phyloP scores from a whole-genome alignment of 2,888 invertebrate species.

The Dolichopus griseipennis region DNA sequence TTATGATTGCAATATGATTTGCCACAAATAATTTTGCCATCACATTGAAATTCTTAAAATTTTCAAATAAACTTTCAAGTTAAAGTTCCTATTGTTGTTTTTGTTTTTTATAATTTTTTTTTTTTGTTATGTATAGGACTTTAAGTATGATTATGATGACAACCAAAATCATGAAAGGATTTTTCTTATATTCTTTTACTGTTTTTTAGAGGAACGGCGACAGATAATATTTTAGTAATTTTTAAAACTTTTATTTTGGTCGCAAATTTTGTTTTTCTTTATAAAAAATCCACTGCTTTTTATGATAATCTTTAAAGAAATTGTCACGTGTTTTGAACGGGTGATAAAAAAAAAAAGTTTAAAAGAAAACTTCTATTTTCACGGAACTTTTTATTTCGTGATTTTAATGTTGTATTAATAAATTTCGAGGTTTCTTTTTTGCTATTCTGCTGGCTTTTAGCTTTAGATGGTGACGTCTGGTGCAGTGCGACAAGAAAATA shows the following conservation, averaged over 20 bases:
- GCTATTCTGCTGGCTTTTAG: too few relatives aligned
- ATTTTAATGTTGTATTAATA: too few relatives aligned
- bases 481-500: neutral
- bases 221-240: constrained; percentile 6
- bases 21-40: too few relatives aligned
- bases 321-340: neutral
- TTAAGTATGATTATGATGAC: neutral
- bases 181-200: neutral
- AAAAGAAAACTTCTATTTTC: neutral
- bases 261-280: neutral
- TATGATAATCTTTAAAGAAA: neutral
- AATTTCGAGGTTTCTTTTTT: too few relatives aligned
- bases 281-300: neutral
- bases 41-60: neutral
- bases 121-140: neutral
- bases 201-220: neutral
- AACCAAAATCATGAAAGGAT: neutral
- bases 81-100: neutral
- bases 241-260: neutral
- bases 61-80: neutral
- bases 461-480: too few relatives aligned
- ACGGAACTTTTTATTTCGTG: too few relatives aligned
- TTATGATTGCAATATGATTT: too few relatives aligned
- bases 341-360: neutral
- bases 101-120: neutral